A percentile compares a stretch with the other conserved stretches of the same genome.
phyloP scores from a whole-genome alignment of 2,888 invertebrate species.

The Saturnia japonica region DNA sequence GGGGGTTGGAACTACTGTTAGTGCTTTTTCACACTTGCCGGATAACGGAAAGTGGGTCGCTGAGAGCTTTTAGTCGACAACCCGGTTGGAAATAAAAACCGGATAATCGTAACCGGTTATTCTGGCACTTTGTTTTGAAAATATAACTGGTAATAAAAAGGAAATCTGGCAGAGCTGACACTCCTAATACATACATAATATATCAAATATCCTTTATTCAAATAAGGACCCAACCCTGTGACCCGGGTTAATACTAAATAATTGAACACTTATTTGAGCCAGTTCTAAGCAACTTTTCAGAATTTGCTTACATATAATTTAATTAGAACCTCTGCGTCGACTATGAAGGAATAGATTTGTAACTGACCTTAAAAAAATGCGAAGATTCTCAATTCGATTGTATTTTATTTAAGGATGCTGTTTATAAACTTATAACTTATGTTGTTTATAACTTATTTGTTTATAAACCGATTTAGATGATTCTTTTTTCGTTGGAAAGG shows the following conservation, averaged over 20 bases:
- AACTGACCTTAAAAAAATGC: neutral
- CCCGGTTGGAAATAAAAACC: neutral
- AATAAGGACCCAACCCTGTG: neutral
- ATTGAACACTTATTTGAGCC: neutral
- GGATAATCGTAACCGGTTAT: neutral
- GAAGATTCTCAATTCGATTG: no score
- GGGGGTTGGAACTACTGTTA: conserved; percentile 17
- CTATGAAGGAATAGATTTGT: neutral
- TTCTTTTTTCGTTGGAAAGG: no score
- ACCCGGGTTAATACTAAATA: neutral
- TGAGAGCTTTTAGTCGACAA: neutral
- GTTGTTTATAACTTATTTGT: no score
- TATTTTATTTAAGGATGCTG: no score
- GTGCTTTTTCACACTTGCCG: conserved; percentile 22
- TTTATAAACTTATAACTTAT: no score
- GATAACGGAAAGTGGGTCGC: conserved; percentile 24
- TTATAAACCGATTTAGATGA: no score
- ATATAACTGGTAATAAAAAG: neutral
- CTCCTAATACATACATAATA: neutral
- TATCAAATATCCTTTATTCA: conserved; percentile 1
- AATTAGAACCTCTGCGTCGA: neutral
- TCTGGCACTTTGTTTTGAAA: neutral
- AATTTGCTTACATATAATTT: neutral
- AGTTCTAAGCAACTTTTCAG: neutral
- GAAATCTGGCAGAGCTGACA: neutral